Evolutionary conservation across 2,888 invertebrate genomes (phyloP).

Genomic region (Prenolepis imparis): DNA sequence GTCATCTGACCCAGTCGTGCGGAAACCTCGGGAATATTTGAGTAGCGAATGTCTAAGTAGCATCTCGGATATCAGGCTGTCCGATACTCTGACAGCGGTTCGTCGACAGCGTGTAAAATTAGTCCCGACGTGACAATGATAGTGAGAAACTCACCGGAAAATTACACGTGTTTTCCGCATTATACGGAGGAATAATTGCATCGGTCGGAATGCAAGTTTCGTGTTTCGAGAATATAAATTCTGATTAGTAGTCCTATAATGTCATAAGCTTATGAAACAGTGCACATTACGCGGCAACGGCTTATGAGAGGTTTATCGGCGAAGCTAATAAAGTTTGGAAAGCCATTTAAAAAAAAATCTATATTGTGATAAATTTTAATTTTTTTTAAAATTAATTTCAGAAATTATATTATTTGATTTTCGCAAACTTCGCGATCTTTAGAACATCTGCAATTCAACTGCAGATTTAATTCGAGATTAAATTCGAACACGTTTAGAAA

Average conservation of each 20-base stretch:
- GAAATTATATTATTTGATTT: neutral
- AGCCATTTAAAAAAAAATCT: neutral
- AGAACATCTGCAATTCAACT: neutral
- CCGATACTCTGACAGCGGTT: slow-evolving; percentile 59
- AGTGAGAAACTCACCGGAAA: slow-evolving; percentile 42
- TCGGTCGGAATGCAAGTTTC: slow-evolving; percentile 44
- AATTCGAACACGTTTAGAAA: neutral
- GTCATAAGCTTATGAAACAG: slow-evolving; percentile 20
- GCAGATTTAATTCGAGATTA: slow-evolving; percentile 27
- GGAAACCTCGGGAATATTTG: slow-evolving; percentile 75
- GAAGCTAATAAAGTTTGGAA: neutral
- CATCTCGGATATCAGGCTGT: slow-evolving; percentile 64
- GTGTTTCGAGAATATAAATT: slow-evolving; percentile 52
- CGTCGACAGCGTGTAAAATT: slow-evolving; percentile 61
- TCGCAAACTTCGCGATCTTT: neutral
- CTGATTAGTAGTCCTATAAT: slow-evolving; percentile 34
- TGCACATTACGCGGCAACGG: neutral
- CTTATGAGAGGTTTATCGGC: slow-evolving; percentile 4
- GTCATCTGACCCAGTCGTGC: slow-evolving; percentile 64
- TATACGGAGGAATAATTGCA: slow-evolving; percentile 39
- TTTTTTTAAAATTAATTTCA: neutral
- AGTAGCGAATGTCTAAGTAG: slow-evolving; percentile 80
- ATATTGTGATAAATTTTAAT: slow-evolving; percentile 3
- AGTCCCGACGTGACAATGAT: slow-evolving; percentile 62
- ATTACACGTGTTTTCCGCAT: slow-evolving; percentile 41